Base-by-base conservation (phyloP, 2,888 invertebrate genomes). In the Limnephilus marmoratus region DNA sequence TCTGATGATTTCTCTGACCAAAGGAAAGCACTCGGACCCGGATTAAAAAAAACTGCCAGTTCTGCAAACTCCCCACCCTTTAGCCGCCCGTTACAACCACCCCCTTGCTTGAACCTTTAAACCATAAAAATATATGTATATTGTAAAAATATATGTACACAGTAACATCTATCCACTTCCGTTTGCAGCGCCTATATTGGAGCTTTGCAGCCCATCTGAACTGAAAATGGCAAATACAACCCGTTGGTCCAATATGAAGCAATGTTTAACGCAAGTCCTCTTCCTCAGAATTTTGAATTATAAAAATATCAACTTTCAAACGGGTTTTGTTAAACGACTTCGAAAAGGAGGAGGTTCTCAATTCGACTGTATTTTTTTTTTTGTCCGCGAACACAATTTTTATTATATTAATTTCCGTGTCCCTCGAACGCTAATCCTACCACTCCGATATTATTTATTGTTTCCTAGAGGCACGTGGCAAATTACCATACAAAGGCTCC, bases 1-100 rank as follows among this genome's bases (percentile, higher is more conserved):
- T 92, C 91, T 83, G 86, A 85, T 89, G 92, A 91, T 88, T 85
- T 89, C 92, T 91, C 89, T 89, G 88, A 80, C 83, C 88, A 31
- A 24, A 53, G 45, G 68, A 68, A 68, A 68, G 68, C 68, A 68
- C 24, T 68, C 68, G 68, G 68, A 68, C 24, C 68, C 7, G 68
- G 7, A 68, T 68, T 68, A 45, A 49, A 37, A 68, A 68, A 68
- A 68, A 9, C 68, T n/a, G 9, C 68, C 68, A 68, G 9, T 68
- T 68, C 68, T n/a, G 24, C 68, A 68, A 68, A n/a, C 68, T 68
- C 24, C 68, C n/a, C 24, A 68, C 68, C 68, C 5, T 18, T 68
- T 9, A 53, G 13, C 53, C 53, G 4, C 53, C 18, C 53, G 24
- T 68, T 24, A 68, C 68, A 68, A 68, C 24, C 24, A n/a, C 9